phyloP scores from a whole-genome alignment of 2,113 vertebrate genomes.

The Leuciscus idus region DNA sequence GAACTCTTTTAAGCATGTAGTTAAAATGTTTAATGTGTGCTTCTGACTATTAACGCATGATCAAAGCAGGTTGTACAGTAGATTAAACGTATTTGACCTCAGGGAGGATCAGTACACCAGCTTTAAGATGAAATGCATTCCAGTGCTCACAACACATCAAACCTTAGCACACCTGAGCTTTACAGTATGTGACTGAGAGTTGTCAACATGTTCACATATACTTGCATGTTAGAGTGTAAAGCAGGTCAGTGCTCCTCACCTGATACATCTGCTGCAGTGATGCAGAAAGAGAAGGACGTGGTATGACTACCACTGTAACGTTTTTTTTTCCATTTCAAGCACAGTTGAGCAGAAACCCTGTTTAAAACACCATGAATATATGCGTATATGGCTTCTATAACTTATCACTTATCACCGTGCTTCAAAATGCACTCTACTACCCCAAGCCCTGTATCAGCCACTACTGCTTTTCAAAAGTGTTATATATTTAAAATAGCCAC shows the following conservation, averaged over 20 bases:
- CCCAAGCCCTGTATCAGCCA: background rate
- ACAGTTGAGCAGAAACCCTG: conserved; percentile 4
- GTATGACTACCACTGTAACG: conserved; percentile 9
- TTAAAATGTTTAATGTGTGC: background rate
- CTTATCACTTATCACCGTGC: background rate
- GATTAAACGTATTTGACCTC: background rate
- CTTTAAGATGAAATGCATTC: background rate
- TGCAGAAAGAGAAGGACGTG: background rate
- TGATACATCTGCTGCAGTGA: conserved; percentile 17
- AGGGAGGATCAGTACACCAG: background rate
- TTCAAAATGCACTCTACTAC: conserved; percentile 8
- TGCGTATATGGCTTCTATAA: background rate
- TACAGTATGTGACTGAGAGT: too few relatives aligned
- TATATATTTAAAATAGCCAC: conserved; percentile 15
- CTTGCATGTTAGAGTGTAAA: background rate
- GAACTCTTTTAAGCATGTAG: background rate
- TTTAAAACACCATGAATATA: conserved; percentile 1
- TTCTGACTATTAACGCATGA: background rate
- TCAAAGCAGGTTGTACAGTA: background rate
- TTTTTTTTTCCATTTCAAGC: conserved; percentile 16
- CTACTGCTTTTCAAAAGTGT: conserved; percentile 22
- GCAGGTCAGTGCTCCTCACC: conserved; percentile 4
- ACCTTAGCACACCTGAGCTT: conserved; percentile 36
- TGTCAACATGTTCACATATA: background rate
- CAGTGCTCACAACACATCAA: background rate